Percentiles rank a stretch among this genome's conserved stretches.
phyloP scores from a whole-genome alignment of 2,113 vertebrate species.

The Formicarius rufipectus region DNA sequence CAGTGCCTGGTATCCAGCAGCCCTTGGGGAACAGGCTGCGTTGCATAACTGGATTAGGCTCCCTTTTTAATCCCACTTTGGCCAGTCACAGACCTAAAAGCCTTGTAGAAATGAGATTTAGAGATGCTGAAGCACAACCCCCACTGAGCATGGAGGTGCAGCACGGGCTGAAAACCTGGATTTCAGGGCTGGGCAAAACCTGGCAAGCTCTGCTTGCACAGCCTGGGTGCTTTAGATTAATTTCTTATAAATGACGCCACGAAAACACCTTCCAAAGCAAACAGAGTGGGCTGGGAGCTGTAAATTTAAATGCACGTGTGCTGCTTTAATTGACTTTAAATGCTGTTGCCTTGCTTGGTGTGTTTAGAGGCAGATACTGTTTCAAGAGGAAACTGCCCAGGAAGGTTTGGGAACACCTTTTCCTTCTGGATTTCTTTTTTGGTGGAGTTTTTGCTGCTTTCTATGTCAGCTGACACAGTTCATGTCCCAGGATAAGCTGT shows the following conservation, averaged over 20 bases:
- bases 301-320: fast-evolving
- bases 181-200: neutral
- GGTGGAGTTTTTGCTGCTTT: neutral
- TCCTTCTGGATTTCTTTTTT: neutral
- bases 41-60: constrained; percentile 14
- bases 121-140: neutral
- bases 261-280: neutral
- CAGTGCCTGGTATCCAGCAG: neutral
- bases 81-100: neutral
- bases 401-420: neutral
- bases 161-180: neutral
- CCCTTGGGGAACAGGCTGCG: neutral
- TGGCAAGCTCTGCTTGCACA: neutral
- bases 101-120: neutral
- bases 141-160: neutral
- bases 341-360: neutral
- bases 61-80: constrained; percentile 5
- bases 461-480: neutral
- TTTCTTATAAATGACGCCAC: neutral
- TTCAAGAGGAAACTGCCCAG: neutral
- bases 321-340: neutral
- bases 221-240: neutral
- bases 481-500: neutral
- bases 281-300: neutral
- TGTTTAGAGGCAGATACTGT: neutral